Evolutionary conservation across 2,113 vertebrate species (phyloP).

Genomic region (Silurus asotus): DNA sequence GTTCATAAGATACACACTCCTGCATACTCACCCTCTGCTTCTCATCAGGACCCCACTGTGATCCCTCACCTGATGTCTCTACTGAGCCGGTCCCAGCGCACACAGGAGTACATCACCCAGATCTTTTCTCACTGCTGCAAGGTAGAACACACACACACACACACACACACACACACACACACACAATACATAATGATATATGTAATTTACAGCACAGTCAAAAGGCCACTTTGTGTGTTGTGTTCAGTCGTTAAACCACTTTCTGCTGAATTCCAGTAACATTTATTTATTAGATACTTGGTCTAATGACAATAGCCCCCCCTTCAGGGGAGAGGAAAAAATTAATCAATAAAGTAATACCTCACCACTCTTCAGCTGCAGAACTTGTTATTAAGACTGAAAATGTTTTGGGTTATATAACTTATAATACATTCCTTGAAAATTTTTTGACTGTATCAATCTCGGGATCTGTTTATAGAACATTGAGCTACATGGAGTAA

Average conservation of each 20-base stretch:
- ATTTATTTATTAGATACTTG: neutral
- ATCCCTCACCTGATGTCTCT: slow-evolving; percentile 96
- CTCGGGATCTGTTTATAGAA: neutral
- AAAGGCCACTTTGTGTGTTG: neutral
- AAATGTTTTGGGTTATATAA: neutral
- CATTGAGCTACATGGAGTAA: neutral
- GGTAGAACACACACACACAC: slow-evolving; percentile 67
- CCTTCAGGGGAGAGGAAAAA: neutral
- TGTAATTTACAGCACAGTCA: neutral
- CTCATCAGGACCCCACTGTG: slow-evolving; percentile 86
- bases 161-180: neutral
- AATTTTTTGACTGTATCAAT: neutral
- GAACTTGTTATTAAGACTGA: too few relatives aligned
- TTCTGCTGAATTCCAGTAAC: neutral
- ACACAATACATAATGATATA: neutral
- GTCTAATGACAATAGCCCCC: neutral
- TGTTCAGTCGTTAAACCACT: neutral
- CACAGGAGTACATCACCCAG: slow-evolving; percentile 98
- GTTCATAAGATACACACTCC: neutral
- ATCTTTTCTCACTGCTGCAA: slow-evolving; percentile 99
- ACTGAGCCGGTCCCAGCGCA: slow-evolving; percentile 88
- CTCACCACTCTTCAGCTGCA: too few relatives aligned
- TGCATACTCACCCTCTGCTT: neutral
- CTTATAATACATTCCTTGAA: neutral
- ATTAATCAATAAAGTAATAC: too few relatives aligned